A percentile compares a stretch with the other conserved stretches of the same genome.
phyloP scores from a whole-genome alignment of 2,888 invertebrate genomes.

The Cylindroiulus punctatus region DNA sequence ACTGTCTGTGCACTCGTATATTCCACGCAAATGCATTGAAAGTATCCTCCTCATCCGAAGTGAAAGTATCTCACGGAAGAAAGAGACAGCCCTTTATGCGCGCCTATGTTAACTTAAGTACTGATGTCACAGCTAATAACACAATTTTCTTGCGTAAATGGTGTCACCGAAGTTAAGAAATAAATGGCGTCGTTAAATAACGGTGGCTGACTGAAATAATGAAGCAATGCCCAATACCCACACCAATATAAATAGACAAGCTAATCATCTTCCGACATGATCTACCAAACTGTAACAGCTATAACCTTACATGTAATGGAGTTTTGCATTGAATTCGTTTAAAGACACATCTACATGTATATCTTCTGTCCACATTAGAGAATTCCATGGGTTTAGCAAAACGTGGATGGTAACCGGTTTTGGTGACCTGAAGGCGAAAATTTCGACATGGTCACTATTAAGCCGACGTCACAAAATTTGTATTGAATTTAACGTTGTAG shows the following conservation, averaged over 20 bases:
- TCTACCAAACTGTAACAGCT: too few relatives aligned
- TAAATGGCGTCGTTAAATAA: background rate
- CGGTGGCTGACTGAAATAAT: background rate
- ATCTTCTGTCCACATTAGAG: too few relatives aligned
- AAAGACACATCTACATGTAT: too few relatives aligned
- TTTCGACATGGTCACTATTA: too few relatives aligned
- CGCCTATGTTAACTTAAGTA: background rate
- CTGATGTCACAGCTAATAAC: background rate
- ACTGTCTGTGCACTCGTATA: background rate
- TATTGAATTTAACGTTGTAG: too few relatives aligned
- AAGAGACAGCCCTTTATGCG: background rate
- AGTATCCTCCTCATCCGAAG: background rate
- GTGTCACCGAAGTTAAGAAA: background rate
- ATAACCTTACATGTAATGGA: too few relatives aligned
- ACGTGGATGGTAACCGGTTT: too few relatives aligned
- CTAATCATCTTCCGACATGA: background rate
- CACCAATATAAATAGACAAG: background rate
- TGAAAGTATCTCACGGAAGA: background rate
- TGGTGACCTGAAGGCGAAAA: too few relatives aligned
- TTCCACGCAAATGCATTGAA: background rate
- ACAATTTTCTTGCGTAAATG: background rate
- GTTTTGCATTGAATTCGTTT: too few relatives aligned
- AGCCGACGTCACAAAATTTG: too few relatives aligned
- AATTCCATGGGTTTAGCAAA: too few relatives aligned
- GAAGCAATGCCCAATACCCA: background rate